These are phyloP conservation scores for Stomatorhinus ivindoensis DNA, from an alignment of 2,113 vertebrate genomes.

Conservation along the genomic window DNA sequence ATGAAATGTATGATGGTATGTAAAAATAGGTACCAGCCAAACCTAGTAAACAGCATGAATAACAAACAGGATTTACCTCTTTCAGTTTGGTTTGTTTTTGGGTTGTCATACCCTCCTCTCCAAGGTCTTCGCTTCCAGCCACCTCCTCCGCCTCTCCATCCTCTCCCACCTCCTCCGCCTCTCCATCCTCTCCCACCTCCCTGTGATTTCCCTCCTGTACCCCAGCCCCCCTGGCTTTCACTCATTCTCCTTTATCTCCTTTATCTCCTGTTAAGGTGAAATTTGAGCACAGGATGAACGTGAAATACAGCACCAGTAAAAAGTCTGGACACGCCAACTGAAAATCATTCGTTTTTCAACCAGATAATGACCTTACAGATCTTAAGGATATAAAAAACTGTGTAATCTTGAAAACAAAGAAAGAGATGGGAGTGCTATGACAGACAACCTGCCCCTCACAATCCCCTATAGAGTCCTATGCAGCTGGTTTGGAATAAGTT, in stretches of 20 bases:
- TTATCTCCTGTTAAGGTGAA: not conserved
- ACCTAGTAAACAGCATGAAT: not conserved
- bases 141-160: slow-evolving; percentile 24
- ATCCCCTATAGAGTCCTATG: not conserved
- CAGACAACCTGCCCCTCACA: not conserved
- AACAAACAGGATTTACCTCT: not conserved
- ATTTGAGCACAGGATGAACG: not conserved
- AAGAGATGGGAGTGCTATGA: not conserved
- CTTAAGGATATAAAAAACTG: not conserved
- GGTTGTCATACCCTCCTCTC: slow-evolving; percentile 20
- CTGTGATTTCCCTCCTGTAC: slow-evolving; percentile 47
- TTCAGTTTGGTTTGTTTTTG: slow-evolving; percentile 16
- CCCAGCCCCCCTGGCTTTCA: slow-evolving; percentile 46
- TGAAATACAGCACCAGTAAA: not conserved
- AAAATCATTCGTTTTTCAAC: not conserved
- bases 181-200: slow-evolving; percentile 52
- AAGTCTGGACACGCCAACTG: not conserved
- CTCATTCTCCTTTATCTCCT: slow-evolving; percentile 43
- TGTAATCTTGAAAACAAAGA: not conserved
- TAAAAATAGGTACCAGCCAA: not conserved
- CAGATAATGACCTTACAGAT: not conserved
- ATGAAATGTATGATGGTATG: not conserved
- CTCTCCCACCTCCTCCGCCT: slow-evolving; percentile 45
- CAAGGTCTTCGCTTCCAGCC: slow-evolving; percentile 26
- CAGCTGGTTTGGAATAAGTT: not conserved